phyloP scores from a whole-genome alignment of 2,113 vertebrate genomes.

The Chloropsis cyanopogon region DNA sequence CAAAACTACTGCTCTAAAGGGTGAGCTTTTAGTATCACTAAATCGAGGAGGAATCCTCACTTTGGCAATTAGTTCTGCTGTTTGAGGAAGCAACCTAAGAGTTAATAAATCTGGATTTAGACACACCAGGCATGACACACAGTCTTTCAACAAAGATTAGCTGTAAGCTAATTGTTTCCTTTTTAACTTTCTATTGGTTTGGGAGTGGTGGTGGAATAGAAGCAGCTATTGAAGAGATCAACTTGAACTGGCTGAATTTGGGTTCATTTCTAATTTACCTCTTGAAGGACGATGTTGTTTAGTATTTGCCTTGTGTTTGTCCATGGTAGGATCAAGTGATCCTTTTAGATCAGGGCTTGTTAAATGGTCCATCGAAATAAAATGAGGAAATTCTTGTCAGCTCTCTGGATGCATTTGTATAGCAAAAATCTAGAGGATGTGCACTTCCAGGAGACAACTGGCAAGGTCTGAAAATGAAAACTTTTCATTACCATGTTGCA shows the following conservation, averaged over 20 bases:
- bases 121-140: neutral
- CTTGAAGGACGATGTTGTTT: neutral
- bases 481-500: neutral
- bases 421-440: neutral
- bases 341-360: neutral
- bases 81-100: neutral
- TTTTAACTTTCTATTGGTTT: neutral
- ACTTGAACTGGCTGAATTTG: neutral
- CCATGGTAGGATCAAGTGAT: neutral
- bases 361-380: neutral
- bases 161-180: neutral
- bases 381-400: neutral
- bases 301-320: neutral
- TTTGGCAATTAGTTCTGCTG: neutral
- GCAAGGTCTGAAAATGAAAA: neutral
- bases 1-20: neutral
- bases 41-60: neutral
- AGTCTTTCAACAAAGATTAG: neutral
- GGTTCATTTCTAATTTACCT: neutral
- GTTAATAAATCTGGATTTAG: neutral
- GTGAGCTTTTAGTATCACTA: neutral
- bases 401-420: neutral
- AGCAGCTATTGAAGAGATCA: neutral
- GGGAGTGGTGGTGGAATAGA: neutral
- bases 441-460: neutral